Base-by-base conservation (phyloP, 2,797 vertebrate genomes). In the Martes flavigula region DNA sequence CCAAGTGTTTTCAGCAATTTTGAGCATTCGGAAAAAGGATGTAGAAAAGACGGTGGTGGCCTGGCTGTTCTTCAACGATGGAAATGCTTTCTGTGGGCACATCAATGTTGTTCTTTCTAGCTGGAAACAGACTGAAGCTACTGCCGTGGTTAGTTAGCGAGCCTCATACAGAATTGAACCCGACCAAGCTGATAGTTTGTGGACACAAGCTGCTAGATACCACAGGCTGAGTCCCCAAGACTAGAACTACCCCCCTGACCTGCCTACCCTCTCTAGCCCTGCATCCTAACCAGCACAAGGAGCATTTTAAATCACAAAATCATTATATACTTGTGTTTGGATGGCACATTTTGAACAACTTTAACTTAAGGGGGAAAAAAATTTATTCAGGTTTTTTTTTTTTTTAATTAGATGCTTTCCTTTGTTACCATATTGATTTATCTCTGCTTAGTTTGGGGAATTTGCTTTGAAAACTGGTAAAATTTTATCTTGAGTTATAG, bases 391-490 rank as follows among this genome's bases (percentile, higher is more conserved):
- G 5, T 21, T 35, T 35, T 30, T 30, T 35, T 30, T 30, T 87
- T 66, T 96, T 89, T 70, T 27, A 66, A 90, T 82, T 30, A 35
- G 7, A 15, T 38, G 2, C 56, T 90, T 91, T 72, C 62, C 89
- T 93, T 96, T 51, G 90, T 75, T 38, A 38, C 54, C 40, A 3
- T 62, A 84, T 88, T 87, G 46, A 84, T 84, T 92, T 86, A 38
- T 77, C 35, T 93, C 38, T 90, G 25, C 48, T 91, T 95, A 56
- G 18, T 86, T 96, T 93, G 38, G 25, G 56, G 21, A 72, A 17
- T 96, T 82, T 54, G 9, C 30, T 97, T 91, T 83, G 70, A 87
- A 91, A 89, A 38, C 82, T 89, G 38, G 20, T 75, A 95, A 90
- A 91, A 81, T 70, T 32, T 40, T 89, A n/a, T 87, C 54, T 93